phyloP scores from a whole-genome alignment of 2,113 vertebrate genomes.

The Passer domesticus region DNA sequence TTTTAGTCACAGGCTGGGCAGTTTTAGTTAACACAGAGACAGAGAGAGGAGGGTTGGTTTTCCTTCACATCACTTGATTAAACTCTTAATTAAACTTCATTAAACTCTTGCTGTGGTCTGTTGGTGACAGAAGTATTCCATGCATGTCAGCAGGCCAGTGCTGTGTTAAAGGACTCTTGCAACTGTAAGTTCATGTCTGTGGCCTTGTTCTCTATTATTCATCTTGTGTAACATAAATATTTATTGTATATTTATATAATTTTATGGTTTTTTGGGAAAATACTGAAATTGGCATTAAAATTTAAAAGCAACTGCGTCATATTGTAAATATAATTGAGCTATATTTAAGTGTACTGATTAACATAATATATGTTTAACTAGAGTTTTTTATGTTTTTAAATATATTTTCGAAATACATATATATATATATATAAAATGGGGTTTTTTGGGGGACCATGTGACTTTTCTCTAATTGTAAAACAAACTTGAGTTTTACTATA shows the following conservation, averaged over 20 bases:
- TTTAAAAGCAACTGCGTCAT: slow-evolving; percentile 79
- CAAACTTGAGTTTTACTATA: slow-evolving; percentile 79
- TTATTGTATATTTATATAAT: slow-evolving; percentile 91
- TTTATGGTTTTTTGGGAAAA: slow-evolving; percentile 77
- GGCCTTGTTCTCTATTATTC: slow-evolving; percentile 85
- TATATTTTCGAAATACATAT: slow-evolving; percentile 73
- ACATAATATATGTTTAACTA: slow-evolving; percentile 88
- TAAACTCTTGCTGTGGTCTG: slow-evolving; percentile 79
- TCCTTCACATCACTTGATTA: slow-evolving; percentile 29
- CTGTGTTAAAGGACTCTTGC: slow-evolving; percentile 82
- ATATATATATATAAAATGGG: slow-evolving; percentile 64
- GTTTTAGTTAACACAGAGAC: slow-evolving; percentile 41
- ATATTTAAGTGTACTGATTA: slow-evolving; percentile 87
- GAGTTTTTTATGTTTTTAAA: slow-evolving; percentile 87
- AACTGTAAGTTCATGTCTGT: slow-evolving; percentile 84
- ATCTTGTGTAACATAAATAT: slow-evolving; percentile 86
- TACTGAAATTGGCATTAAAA: slow-evolving; percentile 83
- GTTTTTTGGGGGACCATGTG: slow-evolving; percentile 75
- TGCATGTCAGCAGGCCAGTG: slow-evolving; percentile 82
- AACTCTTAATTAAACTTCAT: slow-evolving; percentile 61
- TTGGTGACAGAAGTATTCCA: slow-evolving; percentile 79
- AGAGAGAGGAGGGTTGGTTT: background rate
- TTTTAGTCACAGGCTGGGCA: slow-evolving; percentile 49
- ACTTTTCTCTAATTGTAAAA: slow-evolving; percentile 83
- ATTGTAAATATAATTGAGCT: slow-evolving; percentile 85